phyloP scores from a whole-genome alignment of 2,113 vertebrate species.

The Mesembrinibis cayennensis region DNA sequence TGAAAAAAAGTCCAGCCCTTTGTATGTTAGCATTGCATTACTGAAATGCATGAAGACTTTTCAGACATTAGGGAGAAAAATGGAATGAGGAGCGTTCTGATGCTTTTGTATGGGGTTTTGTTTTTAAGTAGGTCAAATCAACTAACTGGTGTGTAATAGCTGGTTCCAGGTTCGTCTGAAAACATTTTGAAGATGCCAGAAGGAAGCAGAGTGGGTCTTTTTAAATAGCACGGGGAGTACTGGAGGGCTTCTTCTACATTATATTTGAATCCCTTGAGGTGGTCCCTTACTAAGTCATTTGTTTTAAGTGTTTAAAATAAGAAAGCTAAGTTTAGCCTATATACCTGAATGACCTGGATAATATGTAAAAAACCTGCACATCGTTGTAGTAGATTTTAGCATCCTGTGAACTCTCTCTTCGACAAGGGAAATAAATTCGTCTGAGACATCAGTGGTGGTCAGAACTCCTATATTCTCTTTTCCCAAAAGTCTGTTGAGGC shows the following conservation, averaged over 20 bases:
- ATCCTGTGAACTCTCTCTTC: not conserved
- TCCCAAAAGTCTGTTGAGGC: not conserved
- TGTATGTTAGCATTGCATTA: not conserved
- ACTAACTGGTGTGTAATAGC: not conserved
- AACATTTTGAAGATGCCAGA: not conserved
- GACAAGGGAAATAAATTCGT: not conserved
- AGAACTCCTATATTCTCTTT: not conserved
- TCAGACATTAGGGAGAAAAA: not conserved
- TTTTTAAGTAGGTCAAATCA: not conserved
- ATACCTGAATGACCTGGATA: not conserved
- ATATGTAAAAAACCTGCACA: not conserved
- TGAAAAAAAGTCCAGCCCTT: not conserved
- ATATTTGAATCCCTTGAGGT: not conserved
- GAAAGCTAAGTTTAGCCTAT: not conserved
- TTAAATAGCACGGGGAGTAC: not conserved
- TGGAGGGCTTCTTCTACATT: not conserved
- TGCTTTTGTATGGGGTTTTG: not conserved
- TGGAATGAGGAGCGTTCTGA: not conserved
- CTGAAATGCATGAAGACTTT: not conserved
- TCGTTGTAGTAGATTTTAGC: not conserved
- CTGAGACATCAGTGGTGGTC: not conserved
- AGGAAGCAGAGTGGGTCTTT: not conserved
- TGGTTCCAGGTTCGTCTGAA: not conserved
- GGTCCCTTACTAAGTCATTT: not conserved
- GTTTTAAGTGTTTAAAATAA: not conserved